Base-by-base conservation (phyloP, 2,113 vertebrate genomes). In the Fulmarus glacialis region DNA sequence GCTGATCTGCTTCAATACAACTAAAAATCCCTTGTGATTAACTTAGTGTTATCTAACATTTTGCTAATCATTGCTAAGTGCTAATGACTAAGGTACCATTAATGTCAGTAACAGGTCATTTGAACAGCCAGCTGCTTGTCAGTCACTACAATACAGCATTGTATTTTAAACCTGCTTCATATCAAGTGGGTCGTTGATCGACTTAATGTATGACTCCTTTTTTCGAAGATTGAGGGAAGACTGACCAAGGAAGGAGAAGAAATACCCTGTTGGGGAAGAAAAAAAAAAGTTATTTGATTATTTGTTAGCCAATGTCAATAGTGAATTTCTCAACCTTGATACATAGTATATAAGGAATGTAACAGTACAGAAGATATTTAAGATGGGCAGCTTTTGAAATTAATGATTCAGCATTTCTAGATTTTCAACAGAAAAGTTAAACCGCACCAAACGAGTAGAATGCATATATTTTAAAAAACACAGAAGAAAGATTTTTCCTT, bases 161-260 rank as follows among this genome's bases (percentile, higher is more conserved):
- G 38, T 30, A 71, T 34, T 82, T 50, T 52, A 77, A 40, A 16
- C 21, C 42, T 53, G 75, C 40, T 93, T 99, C 98, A 99, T 97
- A 99, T 98, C 90, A 99, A 99, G 96, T 99, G 99, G 81, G 99
- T 99, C 93, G 99, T 99, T 24, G 99, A 99, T 82, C 99, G 98
- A 94, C 99, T 99, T 95, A 99, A 98, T 0, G 99, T 99, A 94
- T 99, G 99, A 97, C 99, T 99, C 97, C 99, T 99, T 85, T 98
- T 99, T 97, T 99, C 99, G 98, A 99, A 99, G 97, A 99, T 92
- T 22, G 99, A 99, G 8, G 98, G 98, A 90, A 99, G 98, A 73
- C 97, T 99, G 98, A 99, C 97, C 98, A 99, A 98, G 70, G 99
- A 99, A 29, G 99, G 99, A 58, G 99, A 99, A 71, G 98, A 98